Conservation (phyloP, 2,888 invertebrate species). For the Strigamia crassipes region DNA sequence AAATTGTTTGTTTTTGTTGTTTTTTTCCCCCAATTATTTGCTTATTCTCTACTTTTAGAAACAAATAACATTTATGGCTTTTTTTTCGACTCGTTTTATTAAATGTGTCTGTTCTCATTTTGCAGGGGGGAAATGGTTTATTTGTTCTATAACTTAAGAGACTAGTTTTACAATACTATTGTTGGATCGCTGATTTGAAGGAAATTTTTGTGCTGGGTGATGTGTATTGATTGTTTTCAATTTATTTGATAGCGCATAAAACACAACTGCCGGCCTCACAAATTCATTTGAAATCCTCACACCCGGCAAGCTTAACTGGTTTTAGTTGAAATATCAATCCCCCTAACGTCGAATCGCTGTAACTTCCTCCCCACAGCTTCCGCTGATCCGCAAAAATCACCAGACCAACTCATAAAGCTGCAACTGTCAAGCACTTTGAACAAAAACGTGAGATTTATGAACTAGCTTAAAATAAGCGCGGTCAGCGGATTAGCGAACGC, state of each 20-base stretch:
- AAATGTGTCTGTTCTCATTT: no score
- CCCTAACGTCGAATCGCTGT: slow-evolving; percentile 30
- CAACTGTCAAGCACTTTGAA: slow-evolving; percentile 34
- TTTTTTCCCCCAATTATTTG: no score
- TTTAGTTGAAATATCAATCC: slow-evolving; percentile 36
- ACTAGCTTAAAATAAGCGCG: slow-evolving; percentile 26
- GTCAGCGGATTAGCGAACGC: slow-evolving; percentile 26
- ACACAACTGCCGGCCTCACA: slow-evolving; percentile 18
- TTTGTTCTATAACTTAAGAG: no score
- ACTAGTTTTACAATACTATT: background rate
- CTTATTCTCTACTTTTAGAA: no score
- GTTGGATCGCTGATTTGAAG: background rate
- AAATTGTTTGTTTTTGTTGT: no score
- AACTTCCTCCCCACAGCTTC: slow-evolving; percentile 33
- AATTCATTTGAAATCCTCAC: slow-evolving; percentile 35
- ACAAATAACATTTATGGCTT: no score
- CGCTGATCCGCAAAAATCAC: slow-evolving; percentile 34
- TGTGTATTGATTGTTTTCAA: background rate
- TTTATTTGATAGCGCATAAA: slow-evolving; percentile 25
- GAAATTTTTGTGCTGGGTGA: background rate
- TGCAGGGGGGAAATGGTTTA: no score
- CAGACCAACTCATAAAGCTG: slow-evolving; percentile 34
- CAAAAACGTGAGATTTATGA: slow-evolving; percentile 32
- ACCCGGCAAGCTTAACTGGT: slow-evolving; percentile 26
- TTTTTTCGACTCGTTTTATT: no score